Evolutionary conservation across 2,888 invertebrate genomes (phyloP), one percentile per base, ranked within the genome.

Genomic region (Resseliella maxima): DNA sequence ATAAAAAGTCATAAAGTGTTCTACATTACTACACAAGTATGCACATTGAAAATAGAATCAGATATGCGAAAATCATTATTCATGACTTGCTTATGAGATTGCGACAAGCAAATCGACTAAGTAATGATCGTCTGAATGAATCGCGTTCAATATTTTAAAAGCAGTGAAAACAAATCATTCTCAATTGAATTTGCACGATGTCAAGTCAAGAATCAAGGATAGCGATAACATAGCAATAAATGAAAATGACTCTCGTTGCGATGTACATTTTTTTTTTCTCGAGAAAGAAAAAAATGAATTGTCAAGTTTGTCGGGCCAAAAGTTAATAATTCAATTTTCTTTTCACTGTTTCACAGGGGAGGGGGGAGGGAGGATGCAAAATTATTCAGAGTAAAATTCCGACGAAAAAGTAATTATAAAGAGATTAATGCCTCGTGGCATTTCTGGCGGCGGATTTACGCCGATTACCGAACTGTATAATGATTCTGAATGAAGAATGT

Each of bases 351-450:
- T 41, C 41, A 8, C 41, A 8, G 6, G 6, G 41, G 41, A 41
- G 41, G 12, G 5, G 41, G 5, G 41, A 41, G 12, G 5, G 50
- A 21, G 50, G 21, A 50, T 50, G 50, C 18, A 18, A 50, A 50
- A 12, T 27, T 59, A 12, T 50, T 41, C 50, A 18, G 21, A 12
- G 50, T 59, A 24, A 5, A n/a, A 24, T n/a, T n/a, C 1, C 6
- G 15, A 12, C 27, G 31, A 31, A 72, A 31, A 72, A 72, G 72
- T 31, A 72, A 31, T 72, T 72, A 31, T 72, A 72, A 72, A 31
- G 35, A 72, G 72, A 72, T 72, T 72, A 72, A 12, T 72, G 72
- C 72, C 31, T 72, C 72, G n/a, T 72, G 72, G 31, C 72, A 31
- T 35, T 24, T 59, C 59, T 59, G 59, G 12, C 59, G 46, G 41